These are phyloP conservation scores for Quiscalus mexicanus DNA, from an alignment of 2,113 vertebrate genomes.

Conservation along the genomic window DNA sequence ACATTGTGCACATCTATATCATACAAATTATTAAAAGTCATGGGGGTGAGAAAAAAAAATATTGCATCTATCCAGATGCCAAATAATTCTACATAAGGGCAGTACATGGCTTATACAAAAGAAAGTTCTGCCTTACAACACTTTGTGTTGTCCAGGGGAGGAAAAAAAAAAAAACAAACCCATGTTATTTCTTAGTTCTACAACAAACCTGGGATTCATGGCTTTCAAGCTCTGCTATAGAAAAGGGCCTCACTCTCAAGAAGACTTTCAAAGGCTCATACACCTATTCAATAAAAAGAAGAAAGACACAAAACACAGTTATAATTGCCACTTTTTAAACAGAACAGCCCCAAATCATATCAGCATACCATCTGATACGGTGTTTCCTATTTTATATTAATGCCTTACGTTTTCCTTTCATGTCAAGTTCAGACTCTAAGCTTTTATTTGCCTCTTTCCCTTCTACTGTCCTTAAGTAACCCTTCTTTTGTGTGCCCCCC, in stretches of 20 bases:
- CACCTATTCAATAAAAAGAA: not conserved
- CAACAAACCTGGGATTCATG: constrained; percentile 83
- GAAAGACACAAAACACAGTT: not conserved
- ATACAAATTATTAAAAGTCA: accelerated
- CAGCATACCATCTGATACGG: not conserved
- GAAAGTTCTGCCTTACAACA: not conserved
- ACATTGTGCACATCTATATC: not conserved
- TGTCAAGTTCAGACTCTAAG: not conserved
- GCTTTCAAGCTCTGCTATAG: constrained; percentile 75
- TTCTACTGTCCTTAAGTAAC: not conserved
- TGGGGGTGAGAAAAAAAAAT: accelerated
- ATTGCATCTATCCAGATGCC: not conserved
- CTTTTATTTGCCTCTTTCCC: not conserved
- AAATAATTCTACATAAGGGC: not conserved
- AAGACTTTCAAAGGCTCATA: constrained; percentile 83
- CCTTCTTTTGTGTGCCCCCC: accelerated
- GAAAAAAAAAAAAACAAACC: not conserved
- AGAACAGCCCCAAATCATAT: not conserved
- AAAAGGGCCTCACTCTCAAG: constrained; percentile 84
- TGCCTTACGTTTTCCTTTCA: not conserved
- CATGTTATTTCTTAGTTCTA: not conserved
- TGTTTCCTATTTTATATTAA: not conserved
- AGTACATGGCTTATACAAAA: not conserved
- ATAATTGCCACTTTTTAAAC: not conserved
- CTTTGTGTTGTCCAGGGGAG: accelerated